Conservation (phyloP, 2,888 invertebrate species). For the Caradrina clavipalpis region DNA sequence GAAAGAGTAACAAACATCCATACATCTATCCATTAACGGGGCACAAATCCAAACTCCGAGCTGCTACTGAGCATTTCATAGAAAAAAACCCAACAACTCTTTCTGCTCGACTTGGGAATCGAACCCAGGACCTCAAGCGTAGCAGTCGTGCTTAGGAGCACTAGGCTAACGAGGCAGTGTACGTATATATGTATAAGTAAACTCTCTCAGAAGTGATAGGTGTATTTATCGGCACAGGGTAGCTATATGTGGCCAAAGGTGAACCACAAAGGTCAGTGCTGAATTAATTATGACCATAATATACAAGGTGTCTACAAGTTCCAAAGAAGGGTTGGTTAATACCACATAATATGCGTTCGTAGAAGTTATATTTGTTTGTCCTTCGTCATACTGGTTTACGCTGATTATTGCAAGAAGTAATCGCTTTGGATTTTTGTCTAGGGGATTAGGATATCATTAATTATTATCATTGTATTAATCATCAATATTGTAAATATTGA, state of each 20-base stretch:
- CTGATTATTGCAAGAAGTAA: not conserved
- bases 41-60: too few species aligned
- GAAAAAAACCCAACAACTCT: too few species aligned
- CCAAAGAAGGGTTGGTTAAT: not conserved
- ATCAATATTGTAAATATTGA: too few species aligned
- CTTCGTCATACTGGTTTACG: not conserved
- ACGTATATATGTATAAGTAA: not conserved
- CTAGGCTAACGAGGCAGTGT: too few species aligned
- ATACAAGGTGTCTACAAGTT: slow-evolving; percentile 23
- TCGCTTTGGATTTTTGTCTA: not conserved
- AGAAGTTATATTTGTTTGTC: not conserved
- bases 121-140: too few species aligned
- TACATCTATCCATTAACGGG: too few species aligned
- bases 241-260: slow-evolving; percentile 36
- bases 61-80: too few species aligned
- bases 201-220: slow-evolving; percentile 5
- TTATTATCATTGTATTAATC: not conserved
- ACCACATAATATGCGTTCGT: not conserved
- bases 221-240: slow-evolving; percentile 29
- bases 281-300: slow-evolving; percentile 46
- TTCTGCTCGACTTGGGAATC: too few species aligned
- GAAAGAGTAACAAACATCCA: too few species aligned
- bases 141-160: too few species aligned
- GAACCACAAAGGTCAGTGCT: slow-evolving; percentile 47
- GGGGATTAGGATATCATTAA: not conserved